These are phyloP conservation scores for Cryptotermes secundus DNA, from an alignment of 1,140 invertebrate genomes.

Conservation along the genomic window DNA sequence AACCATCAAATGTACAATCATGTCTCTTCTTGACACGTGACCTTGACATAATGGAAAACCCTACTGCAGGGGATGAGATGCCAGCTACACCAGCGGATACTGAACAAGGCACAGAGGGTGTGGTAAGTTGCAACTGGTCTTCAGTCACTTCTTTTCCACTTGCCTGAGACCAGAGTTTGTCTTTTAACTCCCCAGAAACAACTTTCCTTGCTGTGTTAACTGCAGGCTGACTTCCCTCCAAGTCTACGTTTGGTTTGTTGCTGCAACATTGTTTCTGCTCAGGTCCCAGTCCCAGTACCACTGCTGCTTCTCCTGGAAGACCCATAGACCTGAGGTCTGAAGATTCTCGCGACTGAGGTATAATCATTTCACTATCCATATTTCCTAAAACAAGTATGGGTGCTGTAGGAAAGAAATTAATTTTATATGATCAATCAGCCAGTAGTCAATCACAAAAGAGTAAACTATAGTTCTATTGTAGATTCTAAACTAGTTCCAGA, in stretches of 20 bases:
- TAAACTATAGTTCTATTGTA: too few relatives aligned
- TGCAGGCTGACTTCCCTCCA: background rate
- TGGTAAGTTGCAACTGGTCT: background rate
- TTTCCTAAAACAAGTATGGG: conserved; percentile 2
- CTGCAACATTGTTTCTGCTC: background rate
- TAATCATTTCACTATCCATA: background rate
- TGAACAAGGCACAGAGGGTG: background rate
- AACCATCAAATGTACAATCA: conserved; percentile 40
- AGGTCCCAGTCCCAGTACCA: background rate
- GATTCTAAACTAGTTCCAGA: too few relatives aligned
- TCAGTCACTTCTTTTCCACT: background rate
- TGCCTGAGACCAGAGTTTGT: background rate
- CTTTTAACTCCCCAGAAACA: background rate
- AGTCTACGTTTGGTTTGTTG: background rate
- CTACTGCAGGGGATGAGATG: background rate
- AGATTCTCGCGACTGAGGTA: background rate
- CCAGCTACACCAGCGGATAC: background rate
- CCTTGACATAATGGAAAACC: background rate
- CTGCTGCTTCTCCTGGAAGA: background rate
- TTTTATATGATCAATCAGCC: too few relatives aligned
- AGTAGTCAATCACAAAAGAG: too few relatives aligned
- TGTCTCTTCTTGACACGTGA: conserved; percentile 34
- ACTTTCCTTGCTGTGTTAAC: background rate
- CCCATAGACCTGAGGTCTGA: background rate
- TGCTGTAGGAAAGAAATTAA: background rate